Percentiles rank a stretch among this genome's conserved stretches.
These are phyloP conservation scores for Notospermus geniculatus DNA, from an alignment of 1,140 invertebrate species.

Conservation along the genomic window DNA sequence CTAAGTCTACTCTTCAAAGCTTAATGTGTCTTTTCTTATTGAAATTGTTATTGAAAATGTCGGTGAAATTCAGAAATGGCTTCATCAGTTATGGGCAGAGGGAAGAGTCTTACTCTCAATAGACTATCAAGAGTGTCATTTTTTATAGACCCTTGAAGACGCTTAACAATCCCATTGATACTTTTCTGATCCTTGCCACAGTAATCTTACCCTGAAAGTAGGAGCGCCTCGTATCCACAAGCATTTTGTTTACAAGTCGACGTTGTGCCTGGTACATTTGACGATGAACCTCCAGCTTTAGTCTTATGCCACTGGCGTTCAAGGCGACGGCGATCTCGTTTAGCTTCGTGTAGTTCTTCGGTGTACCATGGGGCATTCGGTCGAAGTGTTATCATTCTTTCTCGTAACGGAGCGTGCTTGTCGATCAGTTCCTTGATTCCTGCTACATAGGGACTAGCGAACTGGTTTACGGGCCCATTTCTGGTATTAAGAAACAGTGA, in stretches of 20 bases:
- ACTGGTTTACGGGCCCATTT: neutral
- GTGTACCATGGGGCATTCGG: neutral
- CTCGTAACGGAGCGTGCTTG: neutral
- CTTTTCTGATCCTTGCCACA: neutral
- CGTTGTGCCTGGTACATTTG: neutral
- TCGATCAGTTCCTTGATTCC: neutral
- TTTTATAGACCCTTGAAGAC: neutral
- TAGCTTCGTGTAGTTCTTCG: neutral
- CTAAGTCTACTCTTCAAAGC: too few species aligned
- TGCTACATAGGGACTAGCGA: neutral
- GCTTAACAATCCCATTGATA: neutral
- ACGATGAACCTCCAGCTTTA: slow-evolving; percentile 1
- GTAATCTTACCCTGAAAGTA: neutral
- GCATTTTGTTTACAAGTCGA: neutral
- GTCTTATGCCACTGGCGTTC: neutral
- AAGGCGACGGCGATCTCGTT: neutral
- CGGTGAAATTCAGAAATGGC: too few species aligned
- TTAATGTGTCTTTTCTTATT: too few species aligned
- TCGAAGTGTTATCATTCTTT: neutral
- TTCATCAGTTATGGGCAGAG: too few species aligned
- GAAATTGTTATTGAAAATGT: too few species aligned
- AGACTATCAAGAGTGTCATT: too few species aligned
- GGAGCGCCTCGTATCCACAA: neutral
- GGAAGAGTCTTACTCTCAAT: too few species aligned
- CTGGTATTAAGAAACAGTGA: too few species aligned